Evolutionary conservation across 2,113 vertebrate genomes (phyloP), one percentile per base, ranked within the genome.

Genomic region (Gasterosteus aculeatus): DNA sequence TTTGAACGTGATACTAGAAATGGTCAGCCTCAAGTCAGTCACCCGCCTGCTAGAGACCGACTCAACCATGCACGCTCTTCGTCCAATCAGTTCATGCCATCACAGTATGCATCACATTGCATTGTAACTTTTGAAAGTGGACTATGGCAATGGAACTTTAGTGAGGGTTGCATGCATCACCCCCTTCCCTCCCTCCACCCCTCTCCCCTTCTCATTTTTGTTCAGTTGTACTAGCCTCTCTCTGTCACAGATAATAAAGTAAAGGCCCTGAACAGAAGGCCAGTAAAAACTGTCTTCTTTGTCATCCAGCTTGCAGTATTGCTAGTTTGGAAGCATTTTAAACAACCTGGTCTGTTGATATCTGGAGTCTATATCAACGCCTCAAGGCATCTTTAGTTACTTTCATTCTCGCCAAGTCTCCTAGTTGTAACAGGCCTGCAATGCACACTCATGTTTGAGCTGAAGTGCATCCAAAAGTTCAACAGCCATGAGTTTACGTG

Each of bases 251-350:
- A 58, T 83, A 75, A 76, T 75, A 49, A 78, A 69, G 31, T 29
- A 33, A 60, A 71, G 58, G 38, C 60, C 57, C 35, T 80, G 57
- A 67, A 74, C 51, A 33, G 22, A 73, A 66, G 75, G 77, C 82
- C 57, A 81, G 87, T 91, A 60, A 75, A 80, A 85, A 91, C 84
- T 68, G 72, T 81, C 39, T 72, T 9, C 77, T 15, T 63, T 68
- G 22, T 69, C 47, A 41, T 3, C 29, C 44, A 66, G 31, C 39
- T 67, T 83, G 65, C 41, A 51, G 77, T 78, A n/a, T 68, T 73
- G 0, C 12, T 60, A 44, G 63, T 83, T 65, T 74, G 49, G 16
- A 66, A 18, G 42, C 75, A 10, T 81, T 70, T 8, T 58, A 11
- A 76, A 22, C 69, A 81, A 7, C 26, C 1, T 56, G 54, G 79